Evolutionary conservation across 2,888 invertebrate genomes (phyloP).

Genomic region (Brachyptera risi): DNA sequence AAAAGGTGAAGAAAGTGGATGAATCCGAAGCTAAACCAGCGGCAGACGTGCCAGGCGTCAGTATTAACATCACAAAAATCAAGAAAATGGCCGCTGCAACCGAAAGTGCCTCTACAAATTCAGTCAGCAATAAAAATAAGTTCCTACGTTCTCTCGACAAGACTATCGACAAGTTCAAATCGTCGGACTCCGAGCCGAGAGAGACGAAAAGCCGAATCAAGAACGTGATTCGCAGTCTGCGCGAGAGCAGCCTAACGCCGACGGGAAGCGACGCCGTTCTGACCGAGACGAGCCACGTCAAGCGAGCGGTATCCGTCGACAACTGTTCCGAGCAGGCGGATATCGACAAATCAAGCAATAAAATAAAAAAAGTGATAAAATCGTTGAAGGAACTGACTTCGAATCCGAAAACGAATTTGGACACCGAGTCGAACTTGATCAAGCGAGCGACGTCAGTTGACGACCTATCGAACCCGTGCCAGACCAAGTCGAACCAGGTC

Average conservation of each 20-base stretch:
- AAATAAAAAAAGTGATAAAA: slow-evolving; percentile 5
- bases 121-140: slow-evolving; percentile 46
- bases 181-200: slow-evolving; percentile 34
- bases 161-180: slow-evolving; percentile 37
- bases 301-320: slow-evolving; percentile 68
- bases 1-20: not conserved
- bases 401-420: slow-evolving; percentile 35
- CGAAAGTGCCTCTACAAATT: not conserved
- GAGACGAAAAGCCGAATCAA: no score
- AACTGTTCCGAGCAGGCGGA: slow-evolving; percentile 51
- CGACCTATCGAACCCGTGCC: slow-evolving; percentile 36
- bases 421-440: slow-evolving; percentile 61
- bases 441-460: slow-evolving; percentile 70
- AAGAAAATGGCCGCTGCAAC: not conserved
- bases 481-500: slow-evolving; percentile 53
- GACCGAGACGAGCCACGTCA: slow-evolving; percentile 64
- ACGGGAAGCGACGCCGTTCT: slow-evolving; percentile 48
- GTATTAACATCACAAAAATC: no score
- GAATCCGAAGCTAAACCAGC: not conserved
- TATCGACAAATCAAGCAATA: slow-evolving; percentile 12
- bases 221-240: slow-evolving; percentile 37
- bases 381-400: slow-evolving; percentile 42
- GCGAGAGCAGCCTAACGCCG: slow-evolving; percentile 40
- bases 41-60: not conserved
- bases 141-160: slow-evolving; percentile 74